These are phyloP conservation scores for Acrossocheilus fasciatus DNA, from an alignment of 2,797 vertebrate species.

Conservation along the genomic window DNA sequence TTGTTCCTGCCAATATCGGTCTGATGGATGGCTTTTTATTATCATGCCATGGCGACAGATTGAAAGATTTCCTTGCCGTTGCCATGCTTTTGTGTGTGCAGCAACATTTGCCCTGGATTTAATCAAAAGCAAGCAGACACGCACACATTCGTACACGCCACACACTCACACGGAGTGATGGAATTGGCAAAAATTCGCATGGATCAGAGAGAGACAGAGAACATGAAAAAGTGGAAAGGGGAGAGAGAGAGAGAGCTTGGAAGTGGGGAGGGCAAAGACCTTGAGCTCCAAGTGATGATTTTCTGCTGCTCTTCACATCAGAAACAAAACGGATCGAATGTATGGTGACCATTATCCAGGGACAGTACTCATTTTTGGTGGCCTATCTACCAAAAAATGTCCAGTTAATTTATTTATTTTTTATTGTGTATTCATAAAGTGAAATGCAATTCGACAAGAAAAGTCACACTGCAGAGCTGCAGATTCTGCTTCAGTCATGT, in stretches of 20 bases:
- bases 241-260: constrained; percentile 36
- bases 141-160: constrained; percentile 36
- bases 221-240: constrained; percentile 18
- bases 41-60: constrained; percentile 63
- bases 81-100: constrained; percentile 56
- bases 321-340: constrained; percentile 44
- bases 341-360: constrained; percentile 13
- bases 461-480: background rate
- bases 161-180: constrained; percentile 47
- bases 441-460: background rate
- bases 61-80: constrained; percentile 66
- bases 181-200: constrained; percentile 61
- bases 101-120: constrained; percentile 63
- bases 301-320: constrained; percentile 52
- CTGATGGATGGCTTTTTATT: constrained; percentile 64
- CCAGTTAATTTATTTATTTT: too few relatives aligned
- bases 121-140: constrained; percentile 68
- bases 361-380: background rate
- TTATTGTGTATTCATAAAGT: background rate
- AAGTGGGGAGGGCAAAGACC: constrained; percentile 28
- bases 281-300: constrained; percentile 57
- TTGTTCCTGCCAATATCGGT: constrained; percentile 64
- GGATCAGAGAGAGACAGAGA: constrained; percentile 60
- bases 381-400: background rate
- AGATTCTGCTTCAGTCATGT: background rate